Evolutionary conservation across 2,888 invertebrate species (phyloP).

Genomic region (Drosophila lutescens): DNA sequence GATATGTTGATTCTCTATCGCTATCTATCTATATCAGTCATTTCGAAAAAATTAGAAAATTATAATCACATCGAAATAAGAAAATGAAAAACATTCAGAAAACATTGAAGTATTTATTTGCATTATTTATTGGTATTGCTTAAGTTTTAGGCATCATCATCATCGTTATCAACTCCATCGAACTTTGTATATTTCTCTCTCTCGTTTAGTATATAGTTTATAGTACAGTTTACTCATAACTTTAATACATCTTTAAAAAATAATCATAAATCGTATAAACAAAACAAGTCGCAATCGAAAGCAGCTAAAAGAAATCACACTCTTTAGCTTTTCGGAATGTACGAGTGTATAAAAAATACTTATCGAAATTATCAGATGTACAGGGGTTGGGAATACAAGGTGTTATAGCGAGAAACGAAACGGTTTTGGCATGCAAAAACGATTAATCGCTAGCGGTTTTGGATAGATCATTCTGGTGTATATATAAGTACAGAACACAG

Average conservation of each 20-base stretch:
- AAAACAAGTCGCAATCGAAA: conserved; percentile 75
- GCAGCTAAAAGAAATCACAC: conserved; percentile 72
- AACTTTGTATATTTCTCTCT: conserved; percentile 52
- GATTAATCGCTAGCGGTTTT: conserved; percentile 45
- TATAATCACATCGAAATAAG: conserved; percentile 22
- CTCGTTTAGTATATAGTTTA: conserved; percentile 51
- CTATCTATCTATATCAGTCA: conserved; percentile 25
- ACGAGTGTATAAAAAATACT: conserved; percentile 69
- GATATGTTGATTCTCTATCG: conserved; percentile 40
- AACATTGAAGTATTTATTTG: conserved; percentile 49
- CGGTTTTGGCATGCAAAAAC: conserved; percentile 69
- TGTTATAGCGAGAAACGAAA: conserved; percentile 46
- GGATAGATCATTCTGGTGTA: conserved; percentile 32
- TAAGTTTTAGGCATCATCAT: conserved; percentile 62
- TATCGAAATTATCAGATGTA: conserved; percentile 67
- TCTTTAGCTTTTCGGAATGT: conserved; percentile 37
- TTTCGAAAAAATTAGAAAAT: conserved; percentile 13
- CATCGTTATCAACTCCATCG: conserved; percentile 49
- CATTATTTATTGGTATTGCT: conserved; percentile 75
- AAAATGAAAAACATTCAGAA: conserved; percentile 38
- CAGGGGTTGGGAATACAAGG: conserved; percentile 17
- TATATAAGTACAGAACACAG: conserved; percentile 62
- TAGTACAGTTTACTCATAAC: conserved; percentile 73
- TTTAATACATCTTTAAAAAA: conserved; percentile 77
- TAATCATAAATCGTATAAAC: conserved; percentile 75